phyloP scores from a whole-genome alignment of 2,888 invertebrate genomes.

The Conops quadrifasciatus region DNA sequence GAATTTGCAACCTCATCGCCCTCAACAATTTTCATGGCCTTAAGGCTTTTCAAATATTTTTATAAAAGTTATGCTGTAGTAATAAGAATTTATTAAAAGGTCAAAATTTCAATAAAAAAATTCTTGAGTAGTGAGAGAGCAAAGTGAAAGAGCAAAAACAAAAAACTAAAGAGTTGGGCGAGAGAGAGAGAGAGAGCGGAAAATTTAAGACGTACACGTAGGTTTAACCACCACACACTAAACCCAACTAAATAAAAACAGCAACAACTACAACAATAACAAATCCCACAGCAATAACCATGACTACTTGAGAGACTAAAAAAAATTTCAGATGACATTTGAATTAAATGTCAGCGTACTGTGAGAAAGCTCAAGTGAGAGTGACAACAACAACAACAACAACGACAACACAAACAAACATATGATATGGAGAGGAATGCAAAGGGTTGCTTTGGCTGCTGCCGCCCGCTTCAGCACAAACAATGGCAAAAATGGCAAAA shows the following conservation, averaged over 20 bases:
- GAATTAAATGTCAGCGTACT: neutral
- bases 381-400: neutral
- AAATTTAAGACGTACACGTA: too few relatives aligned
- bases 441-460: neutral
- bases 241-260: too few relatives aligned
- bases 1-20: too few relatives aligned
- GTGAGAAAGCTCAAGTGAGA: neutral
- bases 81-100: constrained; percentile 25
- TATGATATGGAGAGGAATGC: neutral
- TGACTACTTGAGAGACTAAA: too few relatives aligned
- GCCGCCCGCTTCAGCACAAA: neutral
- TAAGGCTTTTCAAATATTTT: neutral
- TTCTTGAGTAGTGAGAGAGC: constrained; percentile 1
- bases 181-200: too few relatives aligned
- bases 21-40: too few relatives aligned
- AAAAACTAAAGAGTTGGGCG: neutral
- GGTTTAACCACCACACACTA: too few relatives aligned
- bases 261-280: too few relatives aligned
- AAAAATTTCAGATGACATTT: neutral
- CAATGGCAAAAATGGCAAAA: neutral
- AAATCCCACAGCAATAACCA: too few relatives aligned
- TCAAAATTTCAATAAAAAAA: constrained; percentile 18
- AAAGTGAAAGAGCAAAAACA: constrained; percentile 9
- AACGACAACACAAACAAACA: neutral
- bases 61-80: constrained; percentile 3